Evolutionary conservation across 2,113 vertebrate genomes (phyloP).

Genomic region (Seriola dumerili): DNA sequence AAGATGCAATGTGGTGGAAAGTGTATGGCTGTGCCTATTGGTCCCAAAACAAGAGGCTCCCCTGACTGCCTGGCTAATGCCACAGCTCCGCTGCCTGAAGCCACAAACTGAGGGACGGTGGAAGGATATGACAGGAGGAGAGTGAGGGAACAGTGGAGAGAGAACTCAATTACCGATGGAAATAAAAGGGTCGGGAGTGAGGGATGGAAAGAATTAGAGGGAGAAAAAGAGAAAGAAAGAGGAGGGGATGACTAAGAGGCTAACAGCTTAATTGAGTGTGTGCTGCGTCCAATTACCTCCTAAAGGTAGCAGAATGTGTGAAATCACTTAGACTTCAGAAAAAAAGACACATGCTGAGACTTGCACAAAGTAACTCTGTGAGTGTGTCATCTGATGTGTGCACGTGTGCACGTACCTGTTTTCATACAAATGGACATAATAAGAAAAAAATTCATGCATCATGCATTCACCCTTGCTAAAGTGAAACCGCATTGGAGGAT

Average conservation of each 20-base stretch:
- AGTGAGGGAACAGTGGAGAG: not conserved
- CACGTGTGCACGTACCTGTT: slow-evolving; percentile 18
- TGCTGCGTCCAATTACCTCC: slow-evolving; percentile 64
- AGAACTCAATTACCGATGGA: slow-evolving; percentile 38
- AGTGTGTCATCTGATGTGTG: slow-evolving; percentile 15
- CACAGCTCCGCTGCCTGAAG: slow-evolving; percentile 21
- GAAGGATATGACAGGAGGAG: slow-evolving; percentile 17
- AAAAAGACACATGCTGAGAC: not conserved
- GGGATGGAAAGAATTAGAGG: slow-evolving; percentile 16
- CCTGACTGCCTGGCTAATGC: slow-evolving; percentile 24
- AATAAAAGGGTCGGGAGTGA: slow-evolving; percentile 17
- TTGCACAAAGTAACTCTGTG: slow-evolving; percentile 9
- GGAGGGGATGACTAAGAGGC: slow-evolving; percentile 23
- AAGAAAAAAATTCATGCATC: not conserved
- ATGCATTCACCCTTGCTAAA: not conserved
- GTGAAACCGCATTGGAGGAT: slow-evolving; percentile 19
- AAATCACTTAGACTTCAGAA: slow-evolving; percentile 50
- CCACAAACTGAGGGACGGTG: slow-evolving; percentile 21
- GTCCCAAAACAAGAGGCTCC: slow-evolving; percentile 61
- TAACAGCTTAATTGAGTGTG: slow-evolving; percentile 72
- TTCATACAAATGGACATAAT: slow-evolving; percentile 15
- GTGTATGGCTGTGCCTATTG: slow-evolving; percentile 40
- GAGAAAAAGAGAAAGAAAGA: slow-evolving; percentile 32
- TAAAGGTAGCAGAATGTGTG: slow-evolving; percentile 66
- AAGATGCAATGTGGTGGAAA: slow-evolving; percentile 55